Evolutionary conservation across 2,797 vertebrate species (phyloP), one percentile per base, ranked within the genome.

Genomic region (Pteropus rufus): DNA sequence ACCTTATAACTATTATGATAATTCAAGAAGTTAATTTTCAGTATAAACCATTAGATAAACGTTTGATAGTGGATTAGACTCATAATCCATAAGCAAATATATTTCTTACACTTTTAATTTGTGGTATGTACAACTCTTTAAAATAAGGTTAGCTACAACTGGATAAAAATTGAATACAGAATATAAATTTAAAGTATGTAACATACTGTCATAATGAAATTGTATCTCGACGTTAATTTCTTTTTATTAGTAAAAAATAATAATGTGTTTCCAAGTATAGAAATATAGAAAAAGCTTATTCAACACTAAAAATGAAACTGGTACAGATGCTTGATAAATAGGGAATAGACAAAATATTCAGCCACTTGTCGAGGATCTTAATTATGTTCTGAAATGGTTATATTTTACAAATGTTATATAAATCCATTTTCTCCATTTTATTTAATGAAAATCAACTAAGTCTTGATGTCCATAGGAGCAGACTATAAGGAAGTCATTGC

Each of bases 401-500:
- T 72, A 83, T 76, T 67, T 84, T 83, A 80, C 49, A 56, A 92
- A 36, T 31, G 19, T 76, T 76, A 54, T 44, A n/a, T 62, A 88
- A 72, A 39, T 93, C 34, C 4, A 12, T 75, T 88, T 84, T 95
- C 26, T 76, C 31, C 52, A 16, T 79, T 73, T 96, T 67, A 70
- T 82, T 62, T 58, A 70, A 6, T 92, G 82, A 85, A 89, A 92
- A 49, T 91, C 69, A 89, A 2, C 46, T 67, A 73, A n/a, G 58
- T 89, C 77, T 85, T 75, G 24, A 36, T 75, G 19, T 73, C 31
- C 81, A 0, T 56, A 34, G 41, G 65, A 93, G 46, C 58, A 94
- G 77, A 93, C 26, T 89, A 21, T 93, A 97, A 82, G 97, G 96
- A 97, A 88, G 41, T 83, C 95, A 81, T 87, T 96, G 46, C 75